Percentiles rank a stretch among this genome's conserved stretches.
Conservation (phyloP, 2,797 vertebrate genomes). For the Enteromius viviparus region DNA sequence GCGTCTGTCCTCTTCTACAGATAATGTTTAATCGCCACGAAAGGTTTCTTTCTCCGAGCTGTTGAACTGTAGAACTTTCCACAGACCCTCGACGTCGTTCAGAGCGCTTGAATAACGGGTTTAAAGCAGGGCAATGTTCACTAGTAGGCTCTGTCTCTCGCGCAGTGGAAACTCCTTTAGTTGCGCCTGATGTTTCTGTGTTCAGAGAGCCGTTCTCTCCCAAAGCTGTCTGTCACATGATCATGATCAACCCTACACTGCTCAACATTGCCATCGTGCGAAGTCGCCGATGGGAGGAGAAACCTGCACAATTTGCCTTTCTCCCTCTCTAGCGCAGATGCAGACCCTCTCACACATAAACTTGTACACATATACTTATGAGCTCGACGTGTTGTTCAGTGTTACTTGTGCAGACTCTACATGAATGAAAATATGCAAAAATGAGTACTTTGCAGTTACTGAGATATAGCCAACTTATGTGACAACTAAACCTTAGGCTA, state of each 20-base stretch:
- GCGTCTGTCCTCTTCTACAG: constrained; percentile 34
- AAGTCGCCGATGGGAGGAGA: constrained; percentile 56
- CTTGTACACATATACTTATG: neutral
- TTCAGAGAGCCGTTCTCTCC: constrained; percentile 67
- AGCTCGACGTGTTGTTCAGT: neutral
- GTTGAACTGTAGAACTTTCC: constrained; percentile 23
- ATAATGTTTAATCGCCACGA: constrained; percentile 23
- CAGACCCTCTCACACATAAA: constrained; percentile 13
- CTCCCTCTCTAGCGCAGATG: constrained; percentile 17
- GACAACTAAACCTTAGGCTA: neutral
- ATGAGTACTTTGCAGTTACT: neutral
- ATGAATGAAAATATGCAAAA: neutral
- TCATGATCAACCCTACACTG: constrained; percentile 70
- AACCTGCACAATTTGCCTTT: constrained; percentile 34
- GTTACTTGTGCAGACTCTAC: neutral
- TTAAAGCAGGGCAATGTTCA: constrained; percentile 2
- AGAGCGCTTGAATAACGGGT: constrained; percentile 18
- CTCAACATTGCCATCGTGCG: constrained; percentile 59
- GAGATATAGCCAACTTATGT: neutral
- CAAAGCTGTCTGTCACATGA: constrained; percentile 78
- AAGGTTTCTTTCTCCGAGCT: constrained; percentile 26
- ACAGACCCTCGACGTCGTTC: neutral
- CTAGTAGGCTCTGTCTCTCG: neutral
- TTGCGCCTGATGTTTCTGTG: constrained; percentile 39
- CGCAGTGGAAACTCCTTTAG: constrained; percentile 45